A percentile compares a stretch with the other conserved stretches of the same genome.
Conservation (phyloP, 2,888 invertebrate genomes). For the Metellina segmentata region DNA sequence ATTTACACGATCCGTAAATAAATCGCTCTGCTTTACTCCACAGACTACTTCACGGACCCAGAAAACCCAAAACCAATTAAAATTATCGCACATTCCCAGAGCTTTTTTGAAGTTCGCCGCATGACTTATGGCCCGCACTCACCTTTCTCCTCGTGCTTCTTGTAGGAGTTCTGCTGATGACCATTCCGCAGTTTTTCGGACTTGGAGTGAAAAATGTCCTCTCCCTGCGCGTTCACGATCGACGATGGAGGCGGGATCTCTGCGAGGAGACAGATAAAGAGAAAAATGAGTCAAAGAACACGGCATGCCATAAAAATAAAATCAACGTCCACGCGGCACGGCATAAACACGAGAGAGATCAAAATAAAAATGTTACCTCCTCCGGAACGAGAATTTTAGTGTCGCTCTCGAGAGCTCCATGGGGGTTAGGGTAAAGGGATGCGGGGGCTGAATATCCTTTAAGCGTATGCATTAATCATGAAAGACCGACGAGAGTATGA, state of each 20-base stretch:
- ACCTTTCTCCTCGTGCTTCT: constrained; percentile 74
- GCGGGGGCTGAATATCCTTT: constrained; percentile 57
- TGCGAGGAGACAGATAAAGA: constrained; percentile 9
- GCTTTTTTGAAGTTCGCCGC: neutral
- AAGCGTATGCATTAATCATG: constrained; percentile 64
- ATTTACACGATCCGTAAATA: too few species aligned
- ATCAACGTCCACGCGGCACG: constrained; percentile 1
- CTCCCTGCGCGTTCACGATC: constrained; percentile 53
- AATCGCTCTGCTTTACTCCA: too few species aligned
- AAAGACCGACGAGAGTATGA: constrained; percentile 44
- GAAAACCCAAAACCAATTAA: too few species aligned
- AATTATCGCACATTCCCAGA: too few species aligned
- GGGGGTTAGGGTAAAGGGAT: neutral
- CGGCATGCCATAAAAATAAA: constrained; percentile 31
- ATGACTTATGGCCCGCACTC: neutral
- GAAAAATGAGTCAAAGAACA: constrained; percentile 3
- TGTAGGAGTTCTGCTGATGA: constrained; percentile 71
- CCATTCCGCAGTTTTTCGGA: constrained; percentile 72
- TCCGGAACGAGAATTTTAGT: constrained; percentile 43
- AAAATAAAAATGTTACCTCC: constrained; percentile 31
- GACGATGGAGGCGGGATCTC: constrained; percentile 72
- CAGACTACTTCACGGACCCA: too few species aligned
- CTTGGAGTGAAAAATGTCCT: constrained; percentile 70
- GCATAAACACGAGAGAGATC: constrained; percentile 19
- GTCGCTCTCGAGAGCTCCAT: neutral